Base-by-base conservation (phyloP, 2,888 invertebrate genomes). In the Elegia similella region DNA sequence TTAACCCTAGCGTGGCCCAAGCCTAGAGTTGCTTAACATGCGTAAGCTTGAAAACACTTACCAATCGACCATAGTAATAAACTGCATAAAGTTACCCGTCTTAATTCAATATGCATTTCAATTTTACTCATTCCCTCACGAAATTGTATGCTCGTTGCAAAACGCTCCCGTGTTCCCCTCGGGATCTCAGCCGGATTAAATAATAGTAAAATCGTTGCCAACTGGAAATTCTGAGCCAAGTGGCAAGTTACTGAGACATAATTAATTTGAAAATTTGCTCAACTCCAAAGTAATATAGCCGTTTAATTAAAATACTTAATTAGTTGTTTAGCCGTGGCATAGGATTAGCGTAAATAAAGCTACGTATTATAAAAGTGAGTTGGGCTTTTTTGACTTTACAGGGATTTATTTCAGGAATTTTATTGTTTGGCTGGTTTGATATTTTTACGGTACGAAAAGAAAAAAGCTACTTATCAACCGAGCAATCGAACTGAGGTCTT, bases 161-260 rank as follows among this genome's bases (percentile, higher is more conserved):
- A 23, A 2, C 0, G 0, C 0, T 3, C 38, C 67, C 69, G 63
- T 75, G 48, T 61, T 1, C 6, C 3, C 34, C 56, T 32, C 57
- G 60, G 66, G 63, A 64, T 62, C 61, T 58, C 59, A 55, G 68
- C 67, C 60, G 67, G 78, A 77, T 79, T 79, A 80, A 80, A 80
- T 80, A 80, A 79, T 75, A 77, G 77, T 75, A 78, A 80, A 80
- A 79, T 75, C 76, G 76, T 79, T 82, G 81, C 80, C 82, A 82
- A 80, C 65, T 76, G 59, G 65, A 72, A 74, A 77, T 76, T 71
- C 73, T 64, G 63, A 69, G 78, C 81, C 81, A 80, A 80, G 74
- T 71, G 72, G 61, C 66, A 65, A 63, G 54, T 60, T 56, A 59
- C 70, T 62, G 61, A 56, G 69, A 70, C 68, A 69, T 76, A 78